Conservation (phyloP, 2,888 invertebrate species). For the Pristionchus mayeri region DNA sequence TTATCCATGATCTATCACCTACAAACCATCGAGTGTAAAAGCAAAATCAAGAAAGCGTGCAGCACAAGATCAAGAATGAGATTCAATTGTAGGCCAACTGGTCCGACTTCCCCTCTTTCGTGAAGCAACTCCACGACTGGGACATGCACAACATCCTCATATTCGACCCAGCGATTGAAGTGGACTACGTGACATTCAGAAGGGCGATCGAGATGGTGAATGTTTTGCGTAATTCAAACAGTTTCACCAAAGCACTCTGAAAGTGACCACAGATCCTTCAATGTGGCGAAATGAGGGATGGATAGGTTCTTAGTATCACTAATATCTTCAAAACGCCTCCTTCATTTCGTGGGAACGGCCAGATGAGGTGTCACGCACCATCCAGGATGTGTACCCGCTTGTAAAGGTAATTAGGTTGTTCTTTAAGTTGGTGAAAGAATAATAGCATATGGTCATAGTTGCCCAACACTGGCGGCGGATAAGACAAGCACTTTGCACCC, state of each 20-base stretch:
- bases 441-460: too few species aligned
- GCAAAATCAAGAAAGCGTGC: too few species aligned
- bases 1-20: too few species aligned
- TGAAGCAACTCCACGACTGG: conserved; percentile 60
- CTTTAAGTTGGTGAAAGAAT: too few species aligned
- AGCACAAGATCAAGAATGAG: not conserved
- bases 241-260: too few species aligned
- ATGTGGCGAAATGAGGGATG: too few species aligned
- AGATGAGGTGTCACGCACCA: conserved; percentile 62
- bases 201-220: conserved; percentile 61
- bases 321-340: conserved; percentile 58
- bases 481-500: too few species aligned
- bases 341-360: conserved; percentile 71
- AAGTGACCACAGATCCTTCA: too few species aligned
- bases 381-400: conserved; percentile 69
- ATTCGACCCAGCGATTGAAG: conserved; percentile 73
- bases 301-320: too few species aligned
- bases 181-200: conserved; percentile 65
- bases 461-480: too few species aligned
- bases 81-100: conserved; percentile 59
- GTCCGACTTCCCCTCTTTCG: conserved; percentile 65
- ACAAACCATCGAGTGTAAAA: too few species aligned
- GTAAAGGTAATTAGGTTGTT: conserved; percentile 54
- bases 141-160: conserved; percentile 71
- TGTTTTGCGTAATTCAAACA: too few species aligned